Evolutionary conservation across 1,140 invertebrate species (phyloP).

Genomic region (Ceratina australensis): DNA sequence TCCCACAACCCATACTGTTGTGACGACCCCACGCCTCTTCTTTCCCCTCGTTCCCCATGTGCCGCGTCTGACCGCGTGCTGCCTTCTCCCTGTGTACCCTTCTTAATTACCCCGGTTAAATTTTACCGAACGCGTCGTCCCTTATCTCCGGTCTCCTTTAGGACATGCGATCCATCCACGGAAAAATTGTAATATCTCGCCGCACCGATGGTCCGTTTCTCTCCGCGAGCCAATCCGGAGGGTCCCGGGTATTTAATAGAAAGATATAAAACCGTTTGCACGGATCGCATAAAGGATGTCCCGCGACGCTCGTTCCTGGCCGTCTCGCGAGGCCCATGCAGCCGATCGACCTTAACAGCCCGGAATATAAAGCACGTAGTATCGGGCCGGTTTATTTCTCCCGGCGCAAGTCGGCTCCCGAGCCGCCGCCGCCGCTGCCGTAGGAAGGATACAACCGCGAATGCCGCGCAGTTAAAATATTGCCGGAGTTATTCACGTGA

Average conservation of each 20-base stretch:
- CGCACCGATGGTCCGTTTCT: neutral
- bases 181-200: neutral
- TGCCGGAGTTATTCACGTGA: constrained; percentile 69
- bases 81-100: constrained; percentile 12
- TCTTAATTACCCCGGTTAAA: constrained; percentile 35
- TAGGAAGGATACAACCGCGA: constrained; percentile 36
- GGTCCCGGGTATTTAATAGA: constrained; percentile 20
- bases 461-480: constrained; percentile 68
- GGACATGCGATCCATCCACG: neutral
- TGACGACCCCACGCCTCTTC: constrained; percentile 58
- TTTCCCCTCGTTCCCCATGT: constrained; percentile 25
- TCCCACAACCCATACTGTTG: constrained; percentile 71
- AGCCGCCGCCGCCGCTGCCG: no score
- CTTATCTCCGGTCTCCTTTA: constrained; percentile 14
- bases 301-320: constrained; percentile 56
- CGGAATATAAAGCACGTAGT: constrained; percentile 56
- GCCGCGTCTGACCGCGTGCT: constrained; percentile 52
- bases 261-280: constrained; percentile 14
- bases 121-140: constrained; percentile 34
- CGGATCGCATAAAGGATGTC: constrained; percentile 29
- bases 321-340: constrained; percentile 47
- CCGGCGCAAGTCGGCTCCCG: neutral
- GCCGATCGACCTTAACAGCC: constrained; percentile 50
- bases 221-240: neutral
- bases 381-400: constrained; percentile 39